Evolutionary conservation across 2,888 invertebrate genomes (phyloP).

Genomic region (Prosopocoilus inquinatus): DNA sequence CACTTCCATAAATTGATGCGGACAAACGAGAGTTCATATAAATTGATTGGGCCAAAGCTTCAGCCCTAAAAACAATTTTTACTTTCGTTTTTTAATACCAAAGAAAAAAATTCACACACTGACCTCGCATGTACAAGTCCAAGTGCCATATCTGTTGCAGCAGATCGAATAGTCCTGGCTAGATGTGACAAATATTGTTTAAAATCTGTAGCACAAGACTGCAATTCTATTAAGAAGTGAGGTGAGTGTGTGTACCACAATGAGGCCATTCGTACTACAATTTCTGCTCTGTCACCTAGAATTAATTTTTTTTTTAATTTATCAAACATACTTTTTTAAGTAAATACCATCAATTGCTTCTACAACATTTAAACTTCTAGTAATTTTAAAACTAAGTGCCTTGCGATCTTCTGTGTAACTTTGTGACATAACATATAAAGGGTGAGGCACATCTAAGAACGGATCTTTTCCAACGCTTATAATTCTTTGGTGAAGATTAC

Average conservation of each 20-base stretch:
- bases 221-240: slow-evolving; percentile 78
- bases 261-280: slow-evolving; percentile 72
- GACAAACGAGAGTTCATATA: slow-evolving; percentile 59
- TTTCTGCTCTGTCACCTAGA: slow-evolving; percentile 39
- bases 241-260: slow-evolving; percentile 94
- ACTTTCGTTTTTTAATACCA: not conserved
- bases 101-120: not conserved
- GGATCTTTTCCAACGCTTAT: slow-evolving; percentile 81
- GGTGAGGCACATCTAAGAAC: slow-evolving; percentile 54
- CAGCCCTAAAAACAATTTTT: slow-evolving; percentile 47
- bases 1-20: slow-evolving; percentile 47
- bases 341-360: slow-evolving; percentile 17
- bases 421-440: slow-evolving; percentile 45
- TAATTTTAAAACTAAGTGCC: slow-evolving; percentile 58
- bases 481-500: slow-evolving; percentile 80
- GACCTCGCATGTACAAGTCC: slow-evolving; percentile 76
- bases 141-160: slow-evolving; percentile 92
- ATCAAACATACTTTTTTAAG: not conserved
- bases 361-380: slow-evolving; percentile 36
- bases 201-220: slow-evolving; percentile 87
- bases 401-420: slow-evolving; percentile 39
- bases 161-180: slow-evolving; percentile 81
- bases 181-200: slow-evolving; percentile 83
- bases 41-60: slow-evolving; percentile 58
- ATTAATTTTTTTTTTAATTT: not conserved